phyloP scores from a whole-genome alignment of 1,140 invertebrate species.

The Hestina assimilis region DNA sequence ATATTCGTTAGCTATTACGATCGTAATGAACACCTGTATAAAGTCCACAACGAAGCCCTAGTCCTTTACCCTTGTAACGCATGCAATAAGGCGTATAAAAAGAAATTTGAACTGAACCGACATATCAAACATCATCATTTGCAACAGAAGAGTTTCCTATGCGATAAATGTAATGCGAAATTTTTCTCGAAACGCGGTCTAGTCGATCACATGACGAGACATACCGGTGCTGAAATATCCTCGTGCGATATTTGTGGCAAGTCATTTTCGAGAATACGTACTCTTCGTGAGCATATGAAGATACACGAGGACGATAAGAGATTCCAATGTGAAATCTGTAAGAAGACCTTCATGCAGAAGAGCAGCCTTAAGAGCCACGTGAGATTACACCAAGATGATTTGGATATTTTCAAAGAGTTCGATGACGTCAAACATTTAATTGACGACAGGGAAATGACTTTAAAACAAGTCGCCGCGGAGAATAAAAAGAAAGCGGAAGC shows the following conservation, averaged over 20 bases:
- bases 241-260: conserved; percentile 88
- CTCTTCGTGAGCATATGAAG: conserved; percentile 85
- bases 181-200: conserved; percentile 73
- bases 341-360: conserved; percentile 81
- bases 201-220: conserved; percentile 61
- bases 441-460: conserved; percentile 63
- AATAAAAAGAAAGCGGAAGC: conserved; percentile 50
- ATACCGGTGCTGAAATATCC: conserved; percentile 61
- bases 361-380: conserved; percentile 74
- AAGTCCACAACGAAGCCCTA: conserved; percentile 62
- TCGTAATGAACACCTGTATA: conserved; percentile 63
- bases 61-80: conserved; percentile 70
- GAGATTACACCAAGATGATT: conserved; percentile 73
- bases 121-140: conserved; percentile 73
- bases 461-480: conserved; percentile 65
- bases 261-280: conserved; percentile 84
- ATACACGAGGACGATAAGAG: conserved; percentile 80
- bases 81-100: conserved; percentile 71
- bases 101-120: conserved; percentile 65
- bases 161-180: conserved; percentile 71
- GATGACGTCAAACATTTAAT: conserved; percentile 70
- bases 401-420: conserved; percentile 73
- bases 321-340: conserved; percentile 81
- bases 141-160: conserved; percentile 67
- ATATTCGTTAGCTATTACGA: conserved; percentile 74